Evolutionary conservation across 1,140 invertebrate species (phyloP).

Genomic region (Eueides isabella): DNA sequence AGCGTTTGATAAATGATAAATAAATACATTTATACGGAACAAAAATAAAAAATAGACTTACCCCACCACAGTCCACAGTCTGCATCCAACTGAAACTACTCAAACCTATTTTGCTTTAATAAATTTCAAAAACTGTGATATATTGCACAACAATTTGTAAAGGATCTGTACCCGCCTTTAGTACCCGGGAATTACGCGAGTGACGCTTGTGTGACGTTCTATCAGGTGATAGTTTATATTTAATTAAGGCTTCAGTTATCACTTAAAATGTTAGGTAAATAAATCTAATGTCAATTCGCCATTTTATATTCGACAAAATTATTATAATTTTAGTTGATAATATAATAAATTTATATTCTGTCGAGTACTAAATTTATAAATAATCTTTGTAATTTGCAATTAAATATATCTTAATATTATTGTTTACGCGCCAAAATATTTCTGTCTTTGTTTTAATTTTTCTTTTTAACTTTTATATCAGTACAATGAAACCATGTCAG

Average conservation of each 20-base stretch:
- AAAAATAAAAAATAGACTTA: neutral
- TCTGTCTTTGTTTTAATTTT: too few relatives aligned
- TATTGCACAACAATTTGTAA: slow-evolving; percentile 23
- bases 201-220: neutral
- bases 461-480: too few relatives aligned
- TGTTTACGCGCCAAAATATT: too few relatives aligned
- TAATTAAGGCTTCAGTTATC: neutral
- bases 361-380: too few relatives aligned
- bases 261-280: neutral
- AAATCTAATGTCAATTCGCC: neutral
- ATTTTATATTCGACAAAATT: neutral
- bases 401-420: too few relatives aligned
- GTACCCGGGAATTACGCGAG: neutral
- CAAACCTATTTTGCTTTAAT: neutral
- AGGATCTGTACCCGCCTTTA: neutral
- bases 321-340: too few relatives aligned
- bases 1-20: neutral
- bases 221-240: slow-evolving; percentile 7
- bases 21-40: neutral
- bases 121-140: slow-evolving; percentile 17
- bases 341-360: too few relatives aligned
- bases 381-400: too few relatives aligned
- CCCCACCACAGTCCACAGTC: neutral
- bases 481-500: too few relatives aligned
- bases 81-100: neutral